Evolutionary conservation across 2,888 invertebrate species (phyloP).

Genomic region (Drosophila hawaiiensis): DNA sequence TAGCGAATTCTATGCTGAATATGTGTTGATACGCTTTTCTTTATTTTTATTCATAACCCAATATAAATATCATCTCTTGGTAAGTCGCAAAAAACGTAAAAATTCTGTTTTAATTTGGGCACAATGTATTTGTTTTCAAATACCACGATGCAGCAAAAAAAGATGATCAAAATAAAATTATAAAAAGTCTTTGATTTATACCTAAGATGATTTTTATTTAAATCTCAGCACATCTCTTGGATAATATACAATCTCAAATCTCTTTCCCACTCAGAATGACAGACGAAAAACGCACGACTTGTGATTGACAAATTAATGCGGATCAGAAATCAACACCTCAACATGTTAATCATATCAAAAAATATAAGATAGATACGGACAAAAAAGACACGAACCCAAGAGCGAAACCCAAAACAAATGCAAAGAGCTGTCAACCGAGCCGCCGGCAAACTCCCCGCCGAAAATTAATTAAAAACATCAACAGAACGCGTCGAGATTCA

Average conservation of each 20-base stretch:
- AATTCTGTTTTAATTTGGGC: background rate
- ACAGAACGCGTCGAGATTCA: slow-evolving; percentile 73
- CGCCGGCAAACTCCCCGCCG: slow-evolving; percentile 11
- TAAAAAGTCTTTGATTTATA: background rate
- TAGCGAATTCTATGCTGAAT: background rate
- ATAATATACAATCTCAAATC: background rate
- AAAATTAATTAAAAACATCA: slow-evolving; percentile 81
- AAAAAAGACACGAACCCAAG: background rate
- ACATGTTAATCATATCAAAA: slow-evolving; percentile 67
- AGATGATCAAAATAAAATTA: background rate
- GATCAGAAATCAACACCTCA: slow-evolving; percentile 76
- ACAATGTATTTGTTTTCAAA: background rate
- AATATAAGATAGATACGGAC: slow-evolving; percentile 19
- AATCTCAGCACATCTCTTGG: background rate
- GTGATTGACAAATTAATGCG: slow-evolving; percentile 77
- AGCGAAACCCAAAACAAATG: slow-evolving; percentile 15
- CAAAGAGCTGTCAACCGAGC: slow-evolving; percentile 40
- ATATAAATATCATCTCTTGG: background rate
- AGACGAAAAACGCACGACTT: slow-evolving; percentile 52
- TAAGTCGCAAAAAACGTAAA: too few relatives aligned
- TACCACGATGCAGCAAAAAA: background rate
- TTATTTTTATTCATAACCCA: background rate
- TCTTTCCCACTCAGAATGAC: background rate
- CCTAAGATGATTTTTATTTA: background rate
- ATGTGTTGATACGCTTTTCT: background rate